Conservation (phyloP, 2,797 vertebrate species). For the Anableps anableps region DNA sequence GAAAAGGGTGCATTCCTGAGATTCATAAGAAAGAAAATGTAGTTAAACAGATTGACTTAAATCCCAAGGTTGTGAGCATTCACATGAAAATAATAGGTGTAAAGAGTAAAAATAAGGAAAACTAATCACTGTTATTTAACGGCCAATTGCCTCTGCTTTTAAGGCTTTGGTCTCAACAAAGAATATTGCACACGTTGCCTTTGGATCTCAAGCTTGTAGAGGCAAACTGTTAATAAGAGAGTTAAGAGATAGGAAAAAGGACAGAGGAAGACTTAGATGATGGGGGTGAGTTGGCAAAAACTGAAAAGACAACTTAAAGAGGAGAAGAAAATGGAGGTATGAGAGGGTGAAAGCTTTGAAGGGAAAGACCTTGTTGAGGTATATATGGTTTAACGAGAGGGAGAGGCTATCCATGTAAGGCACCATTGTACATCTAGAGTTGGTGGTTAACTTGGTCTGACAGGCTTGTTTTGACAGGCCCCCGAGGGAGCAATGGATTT, state of each 20-base stretch:
- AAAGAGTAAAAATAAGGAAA: slow-evolving; percentile 16
- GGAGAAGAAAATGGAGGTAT: slow-evolving; percentile 10
- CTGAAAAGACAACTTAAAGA: not conserved
- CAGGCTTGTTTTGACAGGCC: slow-evolving; percentile 66
- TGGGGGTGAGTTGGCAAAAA: slow-evolving; percentile 22
- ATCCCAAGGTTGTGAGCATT: slow-evolving; percentile 10
- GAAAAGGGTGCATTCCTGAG: slow-evolving; percentile 20
- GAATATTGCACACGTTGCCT: slow-evolving; percentile 55
- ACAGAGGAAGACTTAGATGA: slow-evolving; percentile 8
- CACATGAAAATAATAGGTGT: slow-evolving; percentile 19
- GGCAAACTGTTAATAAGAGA: slow-evolving; percentile 50
- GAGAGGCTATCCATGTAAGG: slow-evolving; percentile 61
- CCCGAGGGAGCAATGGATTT: slow-evolving; percentile 75
- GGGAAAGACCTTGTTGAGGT: slow-evolving; percentile 36
- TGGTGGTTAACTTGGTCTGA: slow-evolving; percentile 65
- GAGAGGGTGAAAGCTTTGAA: slow-evolving; percentile 31
- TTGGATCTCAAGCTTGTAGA: slow-evolving; percentile 18
- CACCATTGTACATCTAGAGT: slow-evolving; percentile 66
- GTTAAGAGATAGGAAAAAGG: slow-evolving; percentile 18
- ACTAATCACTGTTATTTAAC: slow-evolving; percentile 29
- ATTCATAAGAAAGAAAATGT: not conserved
- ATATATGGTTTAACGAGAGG: slow-evolving; percentile 34
- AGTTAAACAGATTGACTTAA: slow-evolving; percentile 3
- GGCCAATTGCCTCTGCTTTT: slow-evolving; percentile 32
- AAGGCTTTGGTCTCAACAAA: slow-evolving; percentile 28